Evolutionary conservation across 2,797 vertebrate genomes (phyloP).

Genomic region (Anguilla obscura): DNA sequence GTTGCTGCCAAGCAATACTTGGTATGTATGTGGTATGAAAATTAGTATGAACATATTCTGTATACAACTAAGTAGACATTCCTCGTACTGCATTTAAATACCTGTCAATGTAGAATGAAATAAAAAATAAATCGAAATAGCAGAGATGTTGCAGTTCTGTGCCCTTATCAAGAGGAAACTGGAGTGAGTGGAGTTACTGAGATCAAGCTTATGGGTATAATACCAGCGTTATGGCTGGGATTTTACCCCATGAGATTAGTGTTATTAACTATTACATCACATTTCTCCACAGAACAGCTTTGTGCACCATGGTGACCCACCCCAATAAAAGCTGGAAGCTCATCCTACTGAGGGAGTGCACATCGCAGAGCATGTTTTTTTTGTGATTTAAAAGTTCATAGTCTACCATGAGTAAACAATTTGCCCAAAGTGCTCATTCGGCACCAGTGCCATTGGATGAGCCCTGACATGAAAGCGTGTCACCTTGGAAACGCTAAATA

Average conservation of each 20-base stretch:
- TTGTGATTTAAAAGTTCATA: neutral
- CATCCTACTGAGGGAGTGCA: neutral
- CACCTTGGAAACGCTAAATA: neutral
- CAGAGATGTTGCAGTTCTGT: neutral
- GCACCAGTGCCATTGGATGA: neutral
- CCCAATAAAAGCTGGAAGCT: neutral
- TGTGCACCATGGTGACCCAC: neutral
- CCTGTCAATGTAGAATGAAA: neutral
- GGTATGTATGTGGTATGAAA: too few relatives aligned
- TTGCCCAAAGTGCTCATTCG: conserved; percentile 7
- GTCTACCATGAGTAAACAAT: neutral
- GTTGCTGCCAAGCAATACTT: too few relatives aligned
- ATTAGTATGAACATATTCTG: too few relatives aligned
- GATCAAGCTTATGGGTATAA: neutral
- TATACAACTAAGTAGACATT: too few relatives aligned
- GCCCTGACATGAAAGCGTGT: conserved; percentile 5
- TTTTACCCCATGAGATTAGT: neutral
- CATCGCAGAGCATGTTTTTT: neutral
- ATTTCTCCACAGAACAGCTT: neutral
- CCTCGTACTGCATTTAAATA: neutral
- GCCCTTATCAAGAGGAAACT: neutral
- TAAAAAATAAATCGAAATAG: neutral
- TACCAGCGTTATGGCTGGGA: neutral
- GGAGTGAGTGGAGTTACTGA: neutral
- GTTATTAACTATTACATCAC: neutral